Evolutionary conservation across 2,888 invertebrate species (phyloP).

Genomic region (Amphiduros pacificus): DNA sequence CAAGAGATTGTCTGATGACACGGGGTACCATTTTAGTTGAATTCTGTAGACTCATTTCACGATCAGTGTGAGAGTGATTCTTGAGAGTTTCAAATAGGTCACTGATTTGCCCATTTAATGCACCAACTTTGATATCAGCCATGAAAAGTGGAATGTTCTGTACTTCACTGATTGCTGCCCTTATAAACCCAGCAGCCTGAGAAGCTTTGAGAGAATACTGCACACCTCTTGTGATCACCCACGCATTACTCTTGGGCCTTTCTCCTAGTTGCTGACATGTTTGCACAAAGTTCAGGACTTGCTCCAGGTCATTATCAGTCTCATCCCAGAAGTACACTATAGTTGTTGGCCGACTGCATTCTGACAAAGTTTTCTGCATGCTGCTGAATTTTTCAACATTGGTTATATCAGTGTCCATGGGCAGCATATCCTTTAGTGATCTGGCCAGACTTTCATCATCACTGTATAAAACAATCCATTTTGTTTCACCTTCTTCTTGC

Average conservation of each 20-base stretch:
- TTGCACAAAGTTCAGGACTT: background rate
- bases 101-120: too few relatives aligned
- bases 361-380: background rate
- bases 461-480: background rate
- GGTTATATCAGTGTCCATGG: background rate
- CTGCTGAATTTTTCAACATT: background rate
- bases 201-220: background rate
- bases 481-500: background rate
- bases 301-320: background rate
- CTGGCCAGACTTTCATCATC: background rate
- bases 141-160: constrained; percentile 3
- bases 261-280: constrained; percentile 1
- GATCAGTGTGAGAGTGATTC: background rate
- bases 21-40: background rate
- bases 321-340: constrained; percentile 7
- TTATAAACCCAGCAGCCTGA: background rate
- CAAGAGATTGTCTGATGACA: background rate
- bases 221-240: background rate
- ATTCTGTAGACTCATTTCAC: background rate
- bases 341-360: background rate
- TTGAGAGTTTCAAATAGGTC: background rate
- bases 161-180: constrained; percentile 11
- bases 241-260: background rate
- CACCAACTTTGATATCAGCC: background rate
- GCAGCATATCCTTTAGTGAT: background rate